A percentile compares a stretch with the other conserved stretches of the same genome.
These are phyloP conservation scores for Halictus quadricinctus DNA, from an alignment of 2,888 invertebrate species.

Conservation along the genomic window DNA sequence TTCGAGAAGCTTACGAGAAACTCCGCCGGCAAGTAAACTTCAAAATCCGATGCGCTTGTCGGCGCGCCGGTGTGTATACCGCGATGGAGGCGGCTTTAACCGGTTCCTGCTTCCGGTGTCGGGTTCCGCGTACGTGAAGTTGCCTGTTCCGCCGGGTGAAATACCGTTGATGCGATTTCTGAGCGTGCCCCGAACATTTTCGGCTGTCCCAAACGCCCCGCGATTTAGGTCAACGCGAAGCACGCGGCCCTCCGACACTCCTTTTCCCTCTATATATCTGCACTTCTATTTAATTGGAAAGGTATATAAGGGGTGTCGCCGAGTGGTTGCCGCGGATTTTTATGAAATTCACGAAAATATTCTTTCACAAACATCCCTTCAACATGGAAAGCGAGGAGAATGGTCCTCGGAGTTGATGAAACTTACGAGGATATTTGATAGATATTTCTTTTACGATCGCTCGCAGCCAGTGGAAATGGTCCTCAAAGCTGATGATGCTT, in stretches of 20 bases:
- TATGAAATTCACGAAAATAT: not conserved
- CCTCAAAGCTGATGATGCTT: not conserved
- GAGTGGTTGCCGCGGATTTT: not conserved
- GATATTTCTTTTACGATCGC: not conserved
- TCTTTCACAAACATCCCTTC: not conserved
- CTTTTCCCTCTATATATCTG: not conserved
- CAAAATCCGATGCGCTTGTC: constrained; percentile 66
- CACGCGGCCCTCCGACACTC: not conserved
- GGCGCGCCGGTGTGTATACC: constrained; percentile 22
- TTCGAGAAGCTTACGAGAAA: constrained; percentile 69
- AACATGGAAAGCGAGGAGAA: not conserved
- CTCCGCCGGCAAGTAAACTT: constrained; percentile 70
- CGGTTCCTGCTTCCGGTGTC: constrained; percentile 45
- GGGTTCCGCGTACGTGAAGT: constrained; percentile 23
- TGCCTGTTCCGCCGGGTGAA: constrained; percentile 8
- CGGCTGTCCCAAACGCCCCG: not conserved
- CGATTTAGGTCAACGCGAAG: not conserved
- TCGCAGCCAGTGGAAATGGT: not conserved
- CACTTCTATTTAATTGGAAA: constrained; percentile 1
- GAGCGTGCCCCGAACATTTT: constrained; percentile 45
- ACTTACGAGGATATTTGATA: not conserved
- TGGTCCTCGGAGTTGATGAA: not conserved
- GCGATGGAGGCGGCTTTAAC: constrained; percentile 55
- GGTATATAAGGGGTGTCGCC: not conserved
- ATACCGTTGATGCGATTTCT: constrained; percentile 40